These are phyloP conservation scores for Stegostoma tigrinum DNA, from an alignment of 2,113 vertebrate species.

Conservation along the genomic window DNA sequence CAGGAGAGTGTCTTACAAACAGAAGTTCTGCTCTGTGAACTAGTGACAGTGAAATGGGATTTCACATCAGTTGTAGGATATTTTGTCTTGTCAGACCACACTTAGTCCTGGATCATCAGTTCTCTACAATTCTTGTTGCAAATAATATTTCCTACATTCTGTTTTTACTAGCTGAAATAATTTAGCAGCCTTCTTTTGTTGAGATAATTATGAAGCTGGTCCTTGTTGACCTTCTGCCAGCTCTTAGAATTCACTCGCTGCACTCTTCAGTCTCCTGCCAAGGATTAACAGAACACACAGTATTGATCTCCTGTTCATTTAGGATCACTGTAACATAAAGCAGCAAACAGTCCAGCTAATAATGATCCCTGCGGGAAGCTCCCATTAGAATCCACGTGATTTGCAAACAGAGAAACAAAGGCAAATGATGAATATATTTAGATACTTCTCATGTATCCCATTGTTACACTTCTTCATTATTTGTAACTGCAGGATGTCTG, in stretches of 20 bases:
- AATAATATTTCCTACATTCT: not conserved
- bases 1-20: not conserved
- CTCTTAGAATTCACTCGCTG: not conserved
- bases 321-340: conserved; percentile 39
- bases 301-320: conserved; percentile 42
- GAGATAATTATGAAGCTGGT: conserved; percentile 28
- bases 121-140: not conserved
- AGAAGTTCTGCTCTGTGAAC: not conserved
- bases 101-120: not conserved
- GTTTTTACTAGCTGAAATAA: not conserved
- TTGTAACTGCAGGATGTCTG: conserved; percentile 43
- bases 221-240: conserved; percentile 39
- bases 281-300: conserved; percentile 38
- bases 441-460: not conserved
- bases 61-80: not conserved
- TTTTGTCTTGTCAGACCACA: not conserved
- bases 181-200: not conserved
- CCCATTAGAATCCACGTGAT: conserved; percentile 27
- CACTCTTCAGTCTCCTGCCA: conserved; percentile 38
- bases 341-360: conserved; percentile 34
- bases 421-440: not conserved
- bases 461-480: not conserved
- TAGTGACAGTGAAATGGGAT: not conserved
- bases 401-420: rapidly evolving
- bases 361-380: not conserved